Evolutionary conservation across 2,113 vertebrate species (phyloP).

Genomic region (Mus musculus): GRCm39 chr1:153749001-153749500

Average conservation of each 20-base stretch:
- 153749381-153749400: background rate
- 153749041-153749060: no score
- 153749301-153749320: background rate
- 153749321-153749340: background rate
- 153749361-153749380: background rate
- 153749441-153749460: background rate
- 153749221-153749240: background rate
- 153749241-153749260: background rate
- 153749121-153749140: background rate
- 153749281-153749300: background rate
- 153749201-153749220: background rate
- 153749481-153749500: background rate
- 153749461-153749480: background rate
- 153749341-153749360: background rate
- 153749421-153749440: conserved; percentile 12
- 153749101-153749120: background rate
- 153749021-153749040: background rate
- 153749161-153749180: background rate
- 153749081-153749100: background rate
- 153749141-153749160: background rate
- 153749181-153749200: background rate
- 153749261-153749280: background rate
- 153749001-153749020: no score
- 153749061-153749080: no score
- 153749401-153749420: background rate